Base-by-base conservation (phyloP, 2,113 vertebrate genomes). In the Sebastes fasciatus region DNA sequence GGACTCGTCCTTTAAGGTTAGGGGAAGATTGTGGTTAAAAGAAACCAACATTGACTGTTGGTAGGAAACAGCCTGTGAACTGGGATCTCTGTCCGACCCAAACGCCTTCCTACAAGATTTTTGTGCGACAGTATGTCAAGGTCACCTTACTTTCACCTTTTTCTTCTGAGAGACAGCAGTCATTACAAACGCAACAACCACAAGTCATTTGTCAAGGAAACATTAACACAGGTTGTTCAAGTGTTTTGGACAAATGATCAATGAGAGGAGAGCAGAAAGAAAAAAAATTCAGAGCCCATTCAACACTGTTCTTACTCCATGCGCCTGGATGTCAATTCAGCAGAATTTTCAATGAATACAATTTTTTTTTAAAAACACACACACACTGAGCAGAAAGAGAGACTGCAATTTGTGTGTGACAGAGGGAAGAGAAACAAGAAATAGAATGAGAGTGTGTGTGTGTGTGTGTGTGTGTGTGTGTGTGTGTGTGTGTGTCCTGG, bases 401-500 rank as follows among this genome's bases (percentile, higher is more conserved):
- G 68, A 51, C 66, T 23, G 79, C 19, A 60, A 67, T 65, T 71
- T 61, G 60, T 61, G 72, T 54, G 80, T 80, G 75, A 75, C 51
- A 17, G 46, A 55, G 55, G 23, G 2, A 49, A 49, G 23, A 55
- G 79, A 42, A 62, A 74, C 43, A 49, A 49, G 68, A 45, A 79
- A 60, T 34, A 23, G 77, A 89, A 54, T 68, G 67, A 69, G 82
- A 34, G 52, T n/a, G 26, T 54, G 34, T 57, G 34, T 40, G 61
- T 49, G 79, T 42, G 58, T 40, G 48, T 55, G 68, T 34, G 46
- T 42, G 72, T 16, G 84, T 26, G 71, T 49, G 80, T 26, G 57
- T 34, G 77, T 70, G 81, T 64, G 82, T 71, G 82, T 73, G 81
- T 80, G 85, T 79, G 88, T 84, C 71, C 71, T 34, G 73, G 73